A percentile compares a stretch with the other conserved stretches of the same genome.
phyloP scores from a whole-genome alignment of 2,113 vertebrate species.

The Platysternon megacephalum region DNA sequence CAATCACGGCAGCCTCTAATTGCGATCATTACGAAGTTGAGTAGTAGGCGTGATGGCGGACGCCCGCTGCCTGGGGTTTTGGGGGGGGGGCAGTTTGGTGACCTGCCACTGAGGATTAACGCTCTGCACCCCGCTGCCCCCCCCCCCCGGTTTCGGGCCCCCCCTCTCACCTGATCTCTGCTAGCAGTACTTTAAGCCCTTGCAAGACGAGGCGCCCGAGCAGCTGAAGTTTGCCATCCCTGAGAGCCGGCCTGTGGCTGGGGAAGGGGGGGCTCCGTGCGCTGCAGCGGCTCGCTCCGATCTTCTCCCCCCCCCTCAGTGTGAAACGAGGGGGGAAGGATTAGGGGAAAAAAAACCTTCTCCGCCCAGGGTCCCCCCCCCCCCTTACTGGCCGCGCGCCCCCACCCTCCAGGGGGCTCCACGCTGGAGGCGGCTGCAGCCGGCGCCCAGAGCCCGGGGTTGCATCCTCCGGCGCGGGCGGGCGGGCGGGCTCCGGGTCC shows the following conservation, averaged over 20 bases:
- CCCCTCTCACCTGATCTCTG: background rate
- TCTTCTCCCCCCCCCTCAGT: background rate
- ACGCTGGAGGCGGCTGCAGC: conserved; percentile 33
- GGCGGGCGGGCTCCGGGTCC: background rate
- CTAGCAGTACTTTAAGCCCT: background rate
- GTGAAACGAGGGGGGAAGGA: background rate
- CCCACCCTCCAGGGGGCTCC: background rate
- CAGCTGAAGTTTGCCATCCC: conserved; percentile 24
- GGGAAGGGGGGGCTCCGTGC: background rate
- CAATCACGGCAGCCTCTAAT: background rate
- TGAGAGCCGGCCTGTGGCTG: background rate
- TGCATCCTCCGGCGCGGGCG: background rate
- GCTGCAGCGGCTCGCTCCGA: background rate
- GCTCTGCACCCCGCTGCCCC: background rate
- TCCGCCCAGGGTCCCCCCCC: background rate
- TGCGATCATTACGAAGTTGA: background rate
- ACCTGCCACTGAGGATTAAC: background rate
- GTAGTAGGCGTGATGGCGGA: background rate
- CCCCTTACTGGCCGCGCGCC: background rate
- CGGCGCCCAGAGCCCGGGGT: conserved; percentile 5
- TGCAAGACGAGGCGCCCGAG: background rate
- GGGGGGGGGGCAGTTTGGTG: no score
- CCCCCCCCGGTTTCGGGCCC: background rate
- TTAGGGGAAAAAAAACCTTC: background rate
- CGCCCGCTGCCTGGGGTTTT: no score